Evolutionary conservation across 2,113 vertebrate genomes (phyloP), one percentile per base, ranked within the genome.

Genomic region (Coracopsis vasa): DNA sequence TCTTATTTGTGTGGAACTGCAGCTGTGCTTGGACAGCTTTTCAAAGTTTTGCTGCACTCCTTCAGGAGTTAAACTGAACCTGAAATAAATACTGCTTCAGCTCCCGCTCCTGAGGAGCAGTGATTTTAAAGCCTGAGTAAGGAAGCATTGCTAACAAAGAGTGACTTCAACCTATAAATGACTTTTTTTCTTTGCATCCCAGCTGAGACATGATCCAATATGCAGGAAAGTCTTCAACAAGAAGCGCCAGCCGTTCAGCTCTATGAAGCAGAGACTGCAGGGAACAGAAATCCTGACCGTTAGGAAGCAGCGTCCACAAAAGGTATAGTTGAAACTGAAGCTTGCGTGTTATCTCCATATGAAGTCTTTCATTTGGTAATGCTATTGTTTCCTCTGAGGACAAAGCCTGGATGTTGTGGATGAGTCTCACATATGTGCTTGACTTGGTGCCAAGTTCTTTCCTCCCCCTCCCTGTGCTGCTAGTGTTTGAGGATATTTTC

Each of bases 221-320:
- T 97, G 96, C 91, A 96, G 51, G 78, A 97, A 97, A 88, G 16
- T 95, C 78, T 96, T 97, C 88, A 90, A 89, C 45, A 96, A 97
- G 93, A 98, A 98, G 50, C 70, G 66, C 62, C 96, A 96, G 58
- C 84, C 96, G 58, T 98, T 98, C 95, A 96, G 48, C 94, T 97
- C 97, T 77, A 84, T 96, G 86, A 97, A 97, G 84, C 95, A 97
- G 80, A 96, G 97, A 83, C 88, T 95, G 48, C 48, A 79, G 50
- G 97, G 97, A 86, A 96, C 91, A 54, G 97, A 97, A 69, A 91
- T 96, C 29, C 42, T 56, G n/a, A 21, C 92, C 3, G 67, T 96
- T 84, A 94, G 58, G 64, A 96, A 44, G 31, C 45, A 89, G 45
- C 42, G 61, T 33, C 88, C 16, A 0, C 11, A 60, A 71, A 97